These are phyloP conservation scores for Coregonus sp. DNA, from an alignment of 2,797 vertebrate species.

Conservation along the genomic window DNA sequence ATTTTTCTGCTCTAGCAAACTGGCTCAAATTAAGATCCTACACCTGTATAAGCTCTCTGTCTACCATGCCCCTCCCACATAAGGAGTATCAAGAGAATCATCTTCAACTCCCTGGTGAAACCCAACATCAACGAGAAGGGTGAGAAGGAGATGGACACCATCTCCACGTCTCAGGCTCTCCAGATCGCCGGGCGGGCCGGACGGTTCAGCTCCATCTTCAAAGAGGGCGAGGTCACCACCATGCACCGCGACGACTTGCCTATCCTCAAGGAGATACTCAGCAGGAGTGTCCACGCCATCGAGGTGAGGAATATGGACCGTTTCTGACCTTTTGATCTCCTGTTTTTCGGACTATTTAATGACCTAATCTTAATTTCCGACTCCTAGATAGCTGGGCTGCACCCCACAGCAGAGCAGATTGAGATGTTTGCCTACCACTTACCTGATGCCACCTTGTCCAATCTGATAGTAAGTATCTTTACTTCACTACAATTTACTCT, in stretches of 20 bases:
- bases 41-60: background rate
- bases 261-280: conserved; percentile 87
- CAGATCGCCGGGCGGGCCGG: conserved; percentile 95
- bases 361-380: background rate
- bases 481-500: background rate
- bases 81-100: conserved; percentile 95
- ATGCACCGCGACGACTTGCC: conserved; percentile 88
- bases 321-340: too few species aligned
- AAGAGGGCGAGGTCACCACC: conserved; percentile 90
- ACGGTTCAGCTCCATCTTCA: conserved; percentile 83
- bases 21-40: too few species aligned
- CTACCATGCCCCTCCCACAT: background rate
- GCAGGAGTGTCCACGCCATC: conserved; percentile 80
- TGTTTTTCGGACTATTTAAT: too few species aligned
- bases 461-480: conserved; percentile 86
- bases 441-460: conserved; percentile 92
- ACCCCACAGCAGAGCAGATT: conserved; percentile 97
- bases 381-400: conserved; percentile 85
- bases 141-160: conserved; percentile 90
- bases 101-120: conserved; percentile 96
- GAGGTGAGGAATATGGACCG: conserved; percentile 71
- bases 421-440: conserved; percentile 99
- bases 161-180: conserved; percentile 94
- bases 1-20: too few species aligned
- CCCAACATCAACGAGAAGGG: conserved; percentile 93